These are phyloP conservation scores for Agrypnia vestita DNA, from an alignment of 1,140 invertebrate species.

Conservation along the genomic window DNA sequence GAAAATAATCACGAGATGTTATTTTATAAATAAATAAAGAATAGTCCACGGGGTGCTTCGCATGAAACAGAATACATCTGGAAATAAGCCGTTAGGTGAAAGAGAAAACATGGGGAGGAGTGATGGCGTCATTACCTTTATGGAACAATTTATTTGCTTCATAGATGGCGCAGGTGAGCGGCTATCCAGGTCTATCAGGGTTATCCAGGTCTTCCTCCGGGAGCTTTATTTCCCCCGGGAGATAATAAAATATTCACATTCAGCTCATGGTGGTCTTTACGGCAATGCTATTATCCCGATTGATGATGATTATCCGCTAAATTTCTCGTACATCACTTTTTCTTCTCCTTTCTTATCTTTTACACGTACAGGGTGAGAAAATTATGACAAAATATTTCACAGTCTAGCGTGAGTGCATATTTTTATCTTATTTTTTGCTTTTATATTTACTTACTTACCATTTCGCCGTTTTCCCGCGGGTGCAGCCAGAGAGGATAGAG, in stretches of 20 bases:
- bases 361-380: too few species aligned
- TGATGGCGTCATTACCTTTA: conserved; percentile 43
- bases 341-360: too few species aligned
- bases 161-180: conserved; percentile 25
- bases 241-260: conserved; percentile 40
- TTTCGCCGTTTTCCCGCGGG: too few species aligned
- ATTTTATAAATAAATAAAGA: too few species aligned
- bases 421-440: too few species aligned
- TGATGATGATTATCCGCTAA: conserved; percentile 6
- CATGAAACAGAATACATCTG: conserved; percentile 35
- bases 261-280: conserved; percentile 21
- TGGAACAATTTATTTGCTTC: conserved; percentile 43
- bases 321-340: neutral
- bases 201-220: neutral
- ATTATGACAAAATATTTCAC: too few species aligned
- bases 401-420: too few species aligned
- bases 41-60: neutral
- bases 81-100: conserved; percentile 27
- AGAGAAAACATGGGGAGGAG: conserved; percentile 31
- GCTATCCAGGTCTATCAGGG: conserved; percentile 5
- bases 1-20: too few species aligned
- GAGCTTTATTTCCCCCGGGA: neutral
- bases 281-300: conserved; percentile 17
- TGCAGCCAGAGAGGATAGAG: too few species aligned
- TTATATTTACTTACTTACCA: too few species aligned